Evolutionary conservation across 2,797 vertebrate genomes (phyloP).

Genomic region (Dallia pectoralis): DNA sequence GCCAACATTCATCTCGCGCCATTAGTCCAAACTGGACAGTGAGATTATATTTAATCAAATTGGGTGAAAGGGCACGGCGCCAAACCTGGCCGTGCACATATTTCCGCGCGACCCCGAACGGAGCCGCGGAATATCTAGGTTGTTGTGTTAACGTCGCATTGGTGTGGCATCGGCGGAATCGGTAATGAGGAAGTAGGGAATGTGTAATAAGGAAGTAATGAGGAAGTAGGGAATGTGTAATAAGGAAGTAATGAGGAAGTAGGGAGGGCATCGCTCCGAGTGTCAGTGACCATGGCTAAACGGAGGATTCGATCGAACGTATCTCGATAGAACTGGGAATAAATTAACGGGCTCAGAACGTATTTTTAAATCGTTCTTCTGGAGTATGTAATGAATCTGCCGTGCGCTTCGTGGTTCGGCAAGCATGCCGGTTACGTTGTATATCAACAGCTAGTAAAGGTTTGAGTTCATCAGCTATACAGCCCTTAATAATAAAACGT

Average conservation of each 20-base stretch:
- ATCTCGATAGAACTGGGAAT: not conserved
- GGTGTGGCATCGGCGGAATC: not conserved
- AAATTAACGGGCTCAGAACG: not conserved
- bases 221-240: too few species aligned
- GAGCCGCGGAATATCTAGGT: not conserved
- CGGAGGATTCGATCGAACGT: not conserved
- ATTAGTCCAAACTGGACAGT: slow-evolving; percentile 6
- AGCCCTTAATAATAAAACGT: not conserved
- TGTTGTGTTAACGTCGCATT: not conserved
- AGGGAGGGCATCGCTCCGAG: not conserved
- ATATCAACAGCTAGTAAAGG: slow-evolving; percentile 4
- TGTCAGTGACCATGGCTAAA: not conserved
- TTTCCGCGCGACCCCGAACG: not conserved
- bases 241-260: not conserved
- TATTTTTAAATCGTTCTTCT: not conserved
- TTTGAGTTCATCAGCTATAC: not conserved
- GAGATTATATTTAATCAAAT: slow-evolving; percentile 11
- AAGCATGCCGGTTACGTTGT: not conserved
- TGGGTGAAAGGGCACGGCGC: not conserved
- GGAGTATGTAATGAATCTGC: not conserved
- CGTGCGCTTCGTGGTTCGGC: not conserved
- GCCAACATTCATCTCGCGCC: not conserved
- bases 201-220: not conserved
- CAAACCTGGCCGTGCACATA: not conserved
- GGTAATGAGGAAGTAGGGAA: not conserved